Base-by-base conservation (phyloP, 2,113 vertebrate genomes). In the Nicator chloris region DNA sequence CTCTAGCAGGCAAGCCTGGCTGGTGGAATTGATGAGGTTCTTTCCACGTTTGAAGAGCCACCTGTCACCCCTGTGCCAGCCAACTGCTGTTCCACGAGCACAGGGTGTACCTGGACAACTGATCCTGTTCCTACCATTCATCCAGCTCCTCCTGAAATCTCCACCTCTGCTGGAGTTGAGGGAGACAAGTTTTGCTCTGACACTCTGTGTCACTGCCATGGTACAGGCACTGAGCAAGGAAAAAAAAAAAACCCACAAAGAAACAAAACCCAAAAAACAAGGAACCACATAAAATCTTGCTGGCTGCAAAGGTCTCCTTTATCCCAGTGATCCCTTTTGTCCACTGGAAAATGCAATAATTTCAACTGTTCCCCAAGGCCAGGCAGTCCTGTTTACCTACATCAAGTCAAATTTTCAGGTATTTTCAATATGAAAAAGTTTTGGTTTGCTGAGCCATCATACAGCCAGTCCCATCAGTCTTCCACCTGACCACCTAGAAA, bases 61-160 rank as follows among this genome's bases (percentile, higher is more conserved):
- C 73, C 57, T 72, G 82, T 19, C 68, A 40, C 35, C 71, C 33
- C 79, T 45, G 19, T 1, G 31, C 26, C 27, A 76, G 66, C 30
- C 78, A 95, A 5, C 35, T 12, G 79, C 69, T 1, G 0, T 11
- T 47, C 64, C 64, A 53, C 1, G 4, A 80, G 80, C n/a, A 31
- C 2, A 0, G 53, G n/a, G 16, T 0, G 0, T 6, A 45, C 23
- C 89, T 7, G 3, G 45, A 50, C 28, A 70, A 3, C 20, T 7
- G 18, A 35, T 54, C n/a, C 19, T 8, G 42, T 2, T 70, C 72
- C 79, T 33, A 6, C 20, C 31, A 4, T 26, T 76, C 63, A 70
- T 2, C 64, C 60, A 37, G 16, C 69, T 39, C 63, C 69, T 71
- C 13, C 37, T 3, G 7, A 47, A 37, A 31, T 4, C 6, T 35